Percentiles rank a stretch among this genome's conserved stretches.
phyloP scores from a whole-genome alignment of 2,888 invertebrate genomes.

The Ophioninae sp. region DNA sequence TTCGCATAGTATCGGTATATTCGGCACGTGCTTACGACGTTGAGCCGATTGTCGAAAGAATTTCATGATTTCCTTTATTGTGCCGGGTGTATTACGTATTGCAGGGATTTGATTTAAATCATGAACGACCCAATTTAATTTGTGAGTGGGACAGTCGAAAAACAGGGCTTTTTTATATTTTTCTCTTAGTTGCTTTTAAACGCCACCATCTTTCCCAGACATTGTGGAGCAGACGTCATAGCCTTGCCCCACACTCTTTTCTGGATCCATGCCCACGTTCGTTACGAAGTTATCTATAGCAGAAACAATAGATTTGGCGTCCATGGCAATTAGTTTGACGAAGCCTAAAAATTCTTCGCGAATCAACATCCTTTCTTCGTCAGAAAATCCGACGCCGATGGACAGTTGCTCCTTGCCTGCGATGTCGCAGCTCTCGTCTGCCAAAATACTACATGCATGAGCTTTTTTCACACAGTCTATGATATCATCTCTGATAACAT shows the following conservation, averaged over 20 bases:
- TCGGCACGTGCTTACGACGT: background rate
- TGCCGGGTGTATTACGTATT: background rate
- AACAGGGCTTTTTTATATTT: background rate
- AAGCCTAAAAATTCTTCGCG: too few relatives aligned
- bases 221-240: background rate
- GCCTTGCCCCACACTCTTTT: background rate
- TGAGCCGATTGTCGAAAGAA: background rate
- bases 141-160: background rate
- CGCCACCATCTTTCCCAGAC: background rate
- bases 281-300: background rate
- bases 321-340: slow-evolving; percentile 32
- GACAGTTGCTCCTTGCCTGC: too few relatives aligned
- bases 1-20: background rate
- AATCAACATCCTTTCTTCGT: background rate
- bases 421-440: background rate
- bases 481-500: too few relatives aligned
- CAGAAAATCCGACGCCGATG: too few relatives aligned
- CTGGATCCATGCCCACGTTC: background rate
- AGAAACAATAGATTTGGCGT: background rate
- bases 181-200: background rate
- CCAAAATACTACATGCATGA: background rate
- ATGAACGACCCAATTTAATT: background rate
- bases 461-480: too few relatives aligned
- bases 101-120: too few relatives aligned
- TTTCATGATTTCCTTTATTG: background rate